phyloP scores from a whole-genome alignment of 2,113 vertebrate species.

The Tachuris rubrigastra region DNA sequence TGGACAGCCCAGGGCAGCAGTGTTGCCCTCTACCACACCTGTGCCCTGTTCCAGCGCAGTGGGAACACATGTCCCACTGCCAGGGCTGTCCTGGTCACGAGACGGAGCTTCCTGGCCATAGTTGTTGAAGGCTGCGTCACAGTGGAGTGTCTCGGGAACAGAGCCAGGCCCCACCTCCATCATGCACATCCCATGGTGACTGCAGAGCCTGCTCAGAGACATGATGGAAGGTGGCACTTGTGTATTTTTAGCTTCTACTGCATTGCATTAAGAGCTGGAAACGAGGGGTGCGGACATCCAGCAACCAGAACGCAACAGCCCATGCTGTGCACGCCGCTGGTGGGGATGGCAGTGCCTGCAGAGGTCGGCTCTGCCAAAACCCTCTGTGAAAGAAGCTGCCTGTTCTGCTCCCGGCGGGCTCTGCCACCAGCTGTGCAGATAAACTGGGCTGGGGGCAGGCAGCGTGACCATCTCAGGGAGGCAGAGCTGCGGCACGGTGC shows the following conservation, averaged over 20 bases:
- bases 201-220: not conserved
- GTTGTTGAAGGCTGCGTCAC: not conserved
- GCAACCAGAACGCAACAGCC: not conserved
- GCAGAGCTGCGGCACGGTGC: not conserved
- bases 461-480: rapidly evolving
- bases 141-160: not conserved
- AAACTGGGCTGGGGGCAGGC: not conserved
- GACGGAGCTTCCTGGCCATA: rapidly evolving
- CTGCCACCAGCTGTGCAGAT: rapidly evolving
- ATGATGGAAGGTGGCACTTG: not conserved
- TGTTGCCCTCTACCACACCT: not conserved
- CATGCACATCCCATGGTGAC: not conserved
- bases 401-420: not conserved
- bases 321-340: rapidly evolving
- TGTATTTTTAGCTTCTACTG: slow-evolving; percentile 49
- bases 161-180: slow-evolving; percentile 16
- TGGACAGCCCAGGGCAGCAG: not conserved
- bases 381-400: not conserved
- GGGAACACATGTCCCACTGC: rapidly evolving
- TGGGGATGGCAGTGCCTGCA: not conserved
- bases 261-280: slow-evolving; percentile 25
- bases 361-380: not conserved
- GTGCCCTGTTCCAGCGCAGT: rapidly evolving
- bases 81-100: rapidly evolving
- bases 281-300: not conserved